These are phyloP conservation scores for Synergus laeviventris DNA, from an alignment of 2,888 invertebrate species.

Conservation along the genomic window DNA sequence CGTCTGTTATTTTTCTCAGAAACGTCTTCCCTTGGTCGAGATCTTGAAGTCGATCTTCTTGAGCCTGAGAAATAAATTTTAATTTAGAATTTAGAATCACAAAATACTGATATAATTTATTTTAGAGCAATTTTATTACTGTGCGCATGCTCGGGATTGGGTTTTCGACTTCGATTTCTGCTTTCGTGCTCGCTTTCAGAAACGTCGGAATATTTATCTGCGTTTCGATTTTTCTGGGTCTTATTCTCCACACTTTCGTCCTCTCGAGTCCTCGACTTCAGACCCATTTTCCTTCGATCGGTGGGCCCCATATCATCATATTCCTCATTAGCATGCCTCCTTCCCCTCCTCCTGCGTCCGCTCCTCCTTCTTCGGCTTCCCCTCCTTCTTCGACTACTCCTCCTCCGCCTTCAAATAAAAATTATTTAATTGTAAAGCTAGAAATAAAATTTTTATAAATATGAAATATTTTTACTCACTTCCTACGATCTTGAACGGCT, in stretches of 20 bases:
- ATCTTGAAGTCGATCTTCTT: slow-evolving; percentile 48
- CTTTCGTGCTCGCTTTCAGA: slow-evolving; percentile 49
- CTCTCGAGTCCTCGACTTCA: slow-evolving; percentile 17
- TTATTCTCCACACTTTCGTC: slow-evolving; percentile 10
- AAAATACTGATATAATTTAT: neutral
- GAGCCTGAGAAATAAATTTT: slow-evolving; percentile 8
- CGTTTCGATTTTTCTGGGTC: neutral
- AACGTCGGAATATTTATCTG: slow-evolving; percentile 29
- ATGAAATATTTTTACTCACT: neutral
- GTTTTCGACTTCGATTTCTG: slow-evolving; percentile 41
- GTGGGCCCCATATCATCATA: neutral
- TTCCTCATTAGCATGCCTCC: neutral
- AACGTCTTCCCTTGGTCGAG: slow-evolving; percentile 45
- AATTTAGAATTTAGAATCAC: neutral
- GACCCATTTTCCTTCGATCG: neutral
- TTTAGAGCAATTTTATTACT: neutral
- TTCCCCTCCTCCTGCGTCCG: slow-evolving; percentile 7
- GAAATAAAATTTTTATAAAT: too few species aligned
- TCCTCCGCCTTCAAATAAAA: slow-evolving; percentile 34
- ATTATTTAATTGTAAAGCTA: neutral
- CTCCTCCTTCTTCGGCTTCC: slow-evolving; percentile 43
- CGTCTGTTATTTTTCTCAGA: slow-evolving; percentile 46
- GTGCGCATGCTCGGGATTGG: slow-evolving; percentile 43
- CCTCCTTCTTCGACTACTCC: slow-evolving; percentile 33
- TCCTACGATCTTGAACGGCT: slow-evolving; percentile 29